A percentile compares a stretch with the other conserved stretches of the same genome.
Evolutionary conservation across 1,140 invertebrate genomes (phyloP).

Genomic region (Schmidtea mediterranea): DNA sequence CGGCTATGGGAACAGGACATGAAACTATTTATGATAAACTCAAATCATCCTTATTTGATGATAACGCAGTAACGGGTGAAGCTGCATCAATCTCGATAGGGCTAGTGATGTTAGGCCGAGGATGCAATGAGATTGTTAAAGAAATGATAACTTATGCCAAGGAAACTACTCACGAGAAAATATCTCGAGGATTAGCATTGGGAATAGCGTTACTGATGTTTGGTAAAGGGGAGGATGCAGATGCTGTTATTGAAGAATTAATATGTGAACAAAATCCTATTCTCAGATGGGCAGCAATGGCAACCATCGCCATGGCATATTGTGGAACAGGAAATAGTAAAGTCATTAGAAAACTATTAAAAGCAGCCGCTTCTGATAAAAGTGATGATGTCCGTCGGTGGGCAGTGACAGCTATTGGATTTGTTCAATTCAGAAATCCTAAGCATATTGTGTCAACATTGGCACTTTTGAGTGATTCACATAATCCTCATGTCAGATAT

Average conservation of each 20-base stretch:
- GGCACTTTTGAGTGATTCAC: slow-evolving; percentile 76
- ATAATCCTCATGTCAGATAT: slow-evolving; percentile 94
- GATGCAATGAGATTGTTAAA: slow-evolving; percentile 54
- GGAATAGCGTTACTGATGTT: slow-evolving; percentile 89
- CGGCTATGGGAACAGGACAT: slow-evolving; percentile 81
- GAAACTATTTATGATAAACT: slow-evolving; percentile 15
- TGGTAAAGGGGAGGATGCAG: slow-evolving; percentile 73
- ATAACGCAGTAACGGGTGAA: slow-evolving; percentile 82
- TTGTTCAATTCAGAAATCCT: slow-evolving; percentile 55
- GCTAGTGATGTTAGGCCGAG: slow-evolving; percentile 84
- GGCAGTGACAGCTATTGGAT: slow-evolving; percentile 83
- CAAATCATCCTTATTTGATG: slow-evolving; percentile 68
- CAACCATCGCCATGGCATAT: slow-evolving; percentile 89
- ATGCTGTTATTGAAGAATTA: slow-evolving; percentile 61
- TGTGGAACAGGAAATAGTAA: slow-evolving; percentile 88
- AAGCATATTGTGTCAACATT: slow-evolving; percentile 61
- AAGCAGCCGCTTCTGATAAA: slow-evolving; percentile 86
- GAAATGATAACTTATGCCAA: slow-evolving; percentile 56
- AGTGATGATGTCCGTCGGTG: slow-evolving; percentile 91
- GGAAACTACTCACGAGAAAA: slow-evolving; percentile 94
- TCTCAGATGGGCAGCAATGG: slow-evolving; percentile 56
- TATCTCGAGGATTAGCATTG: slow-evolving; percentile 67
- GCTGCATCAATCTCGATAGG: slow-evolving; percentile 92
- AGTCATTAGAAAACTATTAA: slow-evolving; percentile 72
- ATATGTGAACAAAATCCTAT: slow-evolving; percentile 35